A percentile compares a stretch with the other conserved stretches of the same genome.
Conservation (phyloP, 2,888 invertebrate genomes). For the Poecilobothrus nobilitatus region DNA sequence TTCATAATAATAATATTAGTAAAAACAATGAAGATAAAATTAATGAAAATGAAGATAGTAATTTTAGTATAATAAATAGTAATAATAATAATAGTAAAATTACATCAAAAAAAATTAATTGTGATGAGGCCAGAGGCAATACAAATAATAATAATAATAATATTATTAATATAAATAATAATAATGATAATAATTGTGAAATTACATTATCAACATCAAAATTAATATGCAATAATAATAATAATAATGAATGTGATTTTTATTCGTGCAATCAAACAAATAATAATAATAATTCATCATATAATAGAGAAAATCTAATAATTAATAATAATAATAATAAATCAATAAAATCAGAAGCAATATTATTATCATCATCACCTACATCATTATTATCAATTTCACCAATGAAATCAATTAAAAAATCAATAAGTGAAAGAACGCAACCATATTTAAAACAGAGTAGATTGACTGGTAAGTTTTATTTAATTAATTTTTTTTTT, state of each 20-base stretch:
- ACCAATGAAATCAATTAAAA: slow-evolving; percentile 1
- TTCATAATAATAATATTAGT: neutral
- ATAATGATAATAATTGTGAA: neutral
- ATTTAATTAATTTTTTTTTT: too few species aligned
- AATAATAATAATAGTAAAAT: neutral
- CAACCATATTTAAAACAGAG: neutral
- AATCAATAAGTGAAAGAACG: slow-evolving; percentile 1
- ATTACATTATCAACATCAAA: neutral
- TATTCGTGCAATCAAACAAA: neutral
- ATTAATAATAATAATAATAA: neutral
- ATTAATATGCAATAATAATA: neutral
- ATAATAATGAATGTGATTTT: slow-evolving; percentile 6
- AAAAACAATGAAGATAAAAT: neutral
- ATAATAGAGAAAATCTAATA: neutral
- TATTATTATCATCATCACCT: neutral
- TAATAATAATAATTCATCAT: neutral
- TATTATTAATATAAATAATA: neutral
- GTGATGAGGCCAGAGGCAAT: slow-evolving; percentile 6
- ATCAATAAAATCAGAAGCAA: neutral
- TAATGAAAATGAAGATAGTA: neutral
- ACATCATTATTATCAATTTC: neutral
- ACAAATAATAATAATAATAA: neutral
- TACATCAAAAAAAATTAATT: neutral
- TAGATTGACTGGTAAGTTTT: neutral
- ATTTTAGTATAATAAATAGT: neutral